A percentile compares a stretch with the other conserved stretches of the same genome.
These are phyloP conservation scores for Lepidurus couesii DNA, from an alignment of 1,140 invertebrate species.

Conservation along the genomic window DNA sequence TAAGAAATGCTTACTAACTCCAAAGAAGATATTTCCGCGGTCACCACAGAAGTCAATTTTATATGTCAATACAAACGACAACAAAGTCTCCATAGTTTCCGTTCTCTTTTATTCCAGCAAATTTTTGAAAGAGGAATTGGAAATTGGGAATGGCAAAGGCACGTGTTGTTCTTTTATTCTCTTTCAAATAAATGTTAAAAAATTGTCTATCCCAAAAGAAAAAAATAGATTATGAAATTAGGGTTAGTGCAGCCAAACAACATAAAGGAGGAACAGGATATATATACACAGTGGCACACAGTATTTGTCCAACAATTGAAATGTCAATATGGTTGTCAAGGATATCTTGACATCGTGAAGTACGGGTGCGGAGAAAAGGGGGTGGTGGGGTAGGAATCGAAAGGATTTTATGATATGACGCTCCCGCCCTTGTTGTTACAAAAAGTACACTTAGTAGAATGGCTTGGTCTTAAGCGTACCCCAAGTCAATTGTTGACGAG, in stretches of 20 bases:
- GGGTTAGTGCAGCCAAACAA: background rate
- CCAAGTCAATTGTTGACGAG: too few relatives aligned
- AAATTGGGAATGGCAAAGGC: conserved; percentile 15
- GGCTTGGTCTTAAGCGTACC: background rate
- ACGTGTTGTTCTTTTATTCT: background rate
- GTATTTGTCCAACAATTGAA: conserved; percentile 8
- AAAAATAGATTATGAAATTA: background rate
- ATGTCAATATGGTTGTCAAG: conserved; percentile 19
- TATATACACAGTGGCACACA: background rate
- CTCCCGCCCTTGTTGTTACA: background rate
- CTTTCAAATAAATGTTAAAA: background rate
- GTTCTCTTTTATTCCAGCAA: background rate
- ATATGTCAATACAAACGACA: too few relatives aligned
- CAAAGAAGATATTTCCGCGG: too few relatives aligned
- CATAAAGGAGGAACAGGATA: background rate
- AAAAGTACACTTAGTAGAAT: background rate
- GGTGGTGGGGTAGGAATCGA: background rate
- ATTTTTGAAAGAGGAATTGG: background rate
- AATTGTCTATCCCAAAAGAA: background rate
- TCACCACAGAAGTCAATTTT: too few relatives aligned
- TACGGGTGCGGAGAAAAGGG: background rate
- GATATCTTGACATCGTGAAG: background rate
- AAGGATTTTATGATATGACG: background rate
- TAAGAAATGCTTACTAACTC: too few relatives aligned
- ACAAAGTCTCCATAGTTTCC: background rate